Evolutionary conservation across 2,888 invertebrate genomes (phyloP).

Genomic region (Ariolimax columbianus): DNA sequence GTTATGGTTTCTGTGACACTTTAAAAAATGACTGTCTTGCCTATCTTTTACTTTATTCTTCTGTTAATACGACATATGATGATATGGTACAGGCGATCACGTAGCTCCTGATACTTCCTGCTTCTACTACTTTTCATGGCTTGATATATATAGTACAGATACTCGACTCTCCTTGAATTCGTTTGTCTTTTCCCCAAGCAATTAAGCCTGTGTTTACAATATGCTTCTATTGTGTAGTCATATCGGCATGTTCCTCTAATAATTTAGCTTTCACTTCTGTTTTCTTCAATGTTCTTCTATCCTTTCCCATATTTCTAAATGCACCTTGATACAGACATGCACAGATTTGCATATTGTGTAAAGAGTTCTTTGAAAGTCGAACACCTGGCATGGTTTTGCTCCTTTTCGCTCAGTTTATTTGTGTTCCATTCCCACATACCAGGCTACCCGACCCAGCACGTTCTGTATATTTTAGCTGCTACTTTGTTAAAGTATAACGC

Average conservation of each 20-base stretch:
- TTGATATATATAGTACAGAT: too few relatives aligned
- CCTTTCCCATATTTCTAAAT: not conserved
- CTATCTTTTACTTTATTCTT: too few relatives aligned
- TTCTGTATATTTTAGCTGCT: too few relatives aligned
- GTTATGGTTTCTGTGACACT: too few relatives aligned
- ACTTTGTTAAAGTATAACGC: too few relatives aligned
- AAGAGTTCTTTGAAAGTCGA: not conserved
- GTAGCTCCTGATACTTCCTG: too few relatives aligned
- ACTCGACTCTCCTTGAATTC: not conserved
- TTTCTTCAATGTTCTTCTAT: not conserved
- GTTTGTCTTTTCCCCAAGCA: not conserved
- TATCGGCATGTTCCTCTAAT: not conserved
- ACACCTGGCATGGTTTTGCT: not conserved
- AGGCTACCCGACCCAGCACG: not conserved
- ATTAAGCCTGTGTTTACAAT: not conserved
- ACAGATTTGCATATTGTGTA: constrained; percentile 15
- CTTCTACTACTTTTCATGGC: too few relatives aligned
- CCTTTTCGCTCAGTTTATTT: not conserved
- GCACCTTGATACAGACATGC: constrained; percentile 4
- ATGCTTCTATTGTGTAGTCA: too few relatives aligned
- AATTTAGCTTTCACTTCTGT: not conserved
- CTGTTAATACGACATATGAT: too few relatives aligned
- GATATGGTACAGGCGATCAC: too few relatives aligned
- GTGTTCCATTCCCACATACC: too few relatives aligned
- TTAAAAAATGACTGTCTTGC: too few relatives aligned